Conservation (phyloP, 2,113 vertebrate species). For the Eulemur rufifrons region DNA sequence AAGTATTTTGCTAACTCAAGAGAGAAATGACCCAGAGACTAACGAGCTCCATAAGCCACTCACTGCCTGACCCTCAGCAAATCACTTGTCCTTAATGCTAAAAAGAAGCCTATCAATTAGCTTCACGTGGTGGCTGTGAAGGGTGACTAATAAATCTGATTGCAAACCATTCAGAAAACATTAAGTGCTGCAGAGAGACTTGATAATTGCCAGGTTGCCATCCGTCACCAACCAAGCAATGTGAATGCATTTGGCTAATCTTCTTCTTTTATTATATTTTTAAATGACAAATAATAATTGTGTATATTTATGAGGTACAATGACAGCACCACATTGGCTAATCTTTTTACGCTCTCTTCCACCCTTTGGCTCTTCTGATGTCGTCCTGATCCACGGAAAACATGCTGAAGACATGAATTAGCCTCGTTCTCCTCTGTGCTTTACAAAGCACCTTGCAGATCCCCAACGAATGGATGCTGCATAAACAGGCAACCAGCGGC, state of each 20-base stretch:
- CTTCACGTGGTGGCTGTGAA: background rate
- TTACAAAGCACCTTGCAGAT: background rate
- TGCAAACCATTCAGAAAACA: constrained; percentile 32
- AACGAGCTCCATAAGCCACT: background rate
- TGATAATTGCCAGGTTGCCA: background rate
- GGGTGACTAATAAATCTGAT: constrained; percentile 7
- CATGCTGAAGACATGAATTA: background rate
- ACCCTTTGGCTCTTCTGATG: background rate
- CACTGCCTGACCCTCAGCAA: background rate
- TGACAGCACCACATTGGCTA: background rate
- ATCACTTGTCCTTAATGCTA: background rate
- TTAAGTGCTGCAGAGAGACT: background rate
- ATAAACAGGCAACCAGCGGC: background rate
- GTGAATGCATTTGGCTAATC: background rate
- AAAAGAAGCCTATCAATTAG: constrained; percentile 52
- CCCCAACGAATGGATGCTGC: background rate
- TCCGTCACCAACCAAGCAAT: background rate
- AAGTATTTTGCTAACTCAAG: background rate
- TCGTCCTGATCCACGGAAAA: background rate
- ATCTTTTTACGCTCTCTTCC: background rate
- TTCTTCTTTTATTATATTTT: background rate
- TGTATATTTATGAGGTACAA: too few relatives aligned
- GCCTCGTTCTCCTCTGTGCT: background rate
- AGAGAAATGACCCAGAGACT: constrained; percentile 20
- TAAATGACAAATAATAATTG: background rate